phyloP scores from a whole-genome alignment of 2,797 vertebrate species.

The Agapornis canus region DNA sequence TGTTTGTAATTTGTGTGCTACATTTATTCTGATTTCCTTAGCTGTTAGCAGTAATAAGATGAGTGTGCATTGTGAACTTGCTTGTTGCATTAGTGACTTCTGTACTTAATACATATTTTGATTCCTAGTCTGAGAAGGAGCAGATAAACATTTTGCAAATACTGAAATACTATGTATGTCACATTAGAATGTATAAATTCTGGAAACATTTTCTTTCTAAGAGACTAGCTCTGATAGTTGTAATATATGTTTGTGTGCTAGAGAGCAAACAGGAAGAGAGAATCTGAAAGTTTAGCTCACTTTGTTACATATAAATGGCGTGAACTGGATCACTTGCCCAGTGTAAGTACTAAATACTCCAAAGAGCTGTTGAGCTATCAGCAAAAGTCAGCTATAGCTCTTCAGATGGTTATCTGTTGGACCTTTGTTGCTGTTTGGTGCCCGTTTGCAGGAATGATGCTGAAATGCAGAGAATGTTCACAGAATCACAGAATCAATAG shows the following conservation, averaged over 20 bases:
- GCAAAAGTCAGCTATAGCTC: not conserved
- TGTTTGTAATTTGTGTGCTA: slow-evolving; percentile 8
- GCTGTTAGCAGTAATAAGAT: not conserved
- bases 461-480: not conserved
- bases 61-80: not conserved
- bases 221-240: not conserved
- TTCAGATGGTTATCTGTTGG: not conserved
- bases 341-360: not conserved
- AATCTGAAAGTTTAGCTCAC: not conserved
- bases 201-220: not conserved
- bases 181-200: not conserved
- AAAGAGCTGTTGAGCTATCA: not conserved
- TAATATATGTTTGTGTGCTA: not conserved
- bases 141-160: not conserved
- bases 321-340: not conserved
- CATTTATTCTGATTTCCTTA: not conserved
- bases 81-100: not conserved
- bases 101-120: not conserved
- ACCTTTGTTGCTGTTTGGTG: not conserved
- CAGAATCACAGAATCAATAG: too few species aligned
- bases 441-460: not conserved
- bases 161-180: not conserved
- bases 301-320: not conserved
- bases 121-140: not conserved
- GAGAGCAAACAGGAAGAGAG: not conserved